Evolutionary conservation across 1,140 invertebrate genomes (phyloP).

Genomic region (Arctopsyche grandis): DNA sequence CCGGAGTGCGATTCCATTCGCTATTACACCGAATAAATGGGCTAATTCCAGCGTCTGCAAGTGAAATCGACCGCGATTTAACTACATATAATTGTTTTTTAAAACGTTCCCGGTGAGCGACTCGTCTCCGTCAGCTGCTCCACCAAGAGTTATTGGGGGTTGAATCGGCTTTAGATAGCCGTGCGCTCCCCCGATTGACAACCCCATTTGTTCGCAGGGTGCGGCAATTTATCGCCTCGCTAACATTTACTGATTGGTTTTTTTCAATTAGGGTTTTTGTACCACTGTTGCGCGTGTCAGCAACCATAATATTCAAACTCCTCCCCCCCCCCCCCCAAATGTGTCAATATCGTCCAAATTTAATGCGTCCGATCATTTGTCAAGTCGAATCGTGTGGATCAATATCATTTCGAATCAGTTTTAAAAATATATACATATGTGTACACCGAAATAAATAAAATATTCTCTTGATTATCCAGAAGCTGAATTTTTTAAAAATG

Average conservation of each 20-base stretch:
- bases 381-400: too few relatives aligned
- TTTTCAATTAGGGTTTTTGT: not conserved
- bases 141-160: not conserved
- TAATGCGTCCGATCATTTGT: not conserved
- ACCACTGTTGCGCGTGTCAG: not conserved
- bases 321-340: not conserved
- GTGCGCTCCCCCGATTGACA: slow-evolving; percentile 22
- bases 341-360: too few relatives aligned
- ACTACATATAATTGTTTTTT: not conserved
- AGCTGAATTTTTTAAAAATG: too few relatives aligned
- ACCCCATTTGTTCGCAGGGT: slow-evolving; percentile 7
- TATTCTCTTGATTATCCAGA: too few relatives aligned
- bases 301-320: not conserved
- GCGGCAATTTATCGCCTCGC: slow-evolving; percentile 33
- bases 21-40: too few relatives aligned
- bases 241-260: slow-evolving; percentile 33
- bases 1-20: too few relatives aligned
- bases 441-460: too few relatives aligned
- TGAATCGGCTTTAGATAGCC: slow-evolving; percentile 6
- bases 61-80: not conserved
- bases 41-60: too few relatives aligned
- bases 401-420: too few relatives aligned
- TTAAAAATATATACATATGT: too few relatives aligned
- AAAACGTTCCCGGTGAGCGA: not conserved
- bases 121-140: not conserved